Base-by-base conservation (phyloP, 2,888 invertebrate genomes). In the Drosophila suboccidentalis region DNA sequence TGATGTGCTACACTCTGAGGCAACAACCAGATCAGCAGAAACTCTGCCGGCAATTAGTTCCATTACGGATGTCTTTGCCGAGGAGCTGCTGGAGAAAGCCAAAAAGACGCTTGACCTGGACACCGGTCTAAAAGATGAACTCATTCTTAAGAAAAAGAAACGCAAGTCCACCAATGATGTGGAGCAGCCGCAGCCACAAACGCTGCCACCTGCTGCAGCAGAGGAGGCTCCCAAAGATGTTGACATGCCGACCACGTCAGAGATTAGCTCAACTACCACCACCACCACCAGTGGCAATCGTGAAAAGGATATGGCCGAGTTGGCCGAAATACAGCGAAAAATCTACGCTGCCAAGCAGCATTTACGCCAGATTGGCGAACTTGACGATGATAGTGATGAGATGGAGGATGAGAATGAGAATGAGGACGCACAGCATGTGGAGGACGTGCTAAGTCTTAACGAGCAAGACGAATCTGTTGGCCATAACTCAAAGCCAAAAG, bases 371-470 rank as follows among this genome's bases (percentile, higher is more conserved):
- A 89, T 94, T 65, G 94, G 94, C 6, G 90, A 93, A 54, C 72
- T 92, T 4, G 90, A 84, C 8, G 90, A 89, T 26, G 89, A 86
- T 3, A 89, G 87, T 19, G 84, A 86, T 0, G 78, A 34, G 29
- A 47, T 62, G 22, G 34, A 55, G 4, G 13, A 36, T 19, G 84
- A 77, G 26, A 5, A 26, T 19, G 84, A 77, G 5, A 26, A 26
- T 32, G 36, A 53, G 3, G 57, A 58, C 1, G 68, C 67, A 4
- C 94, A 94, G 5, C 95, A 95, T 72, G 95, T 95, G 90, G 95
- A 95, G 75, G 95, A 96, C 90, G 94, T 95, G 88, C 92, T 95
- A 38, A 95, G 94, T 91, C 94, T 95, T 34, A 94, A 95, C 75
- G 94, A 95, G 46, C 95, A 95, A 84, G 95, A 71, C 34, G 89